Evolutionary conservation across 2,113 vertebrate genomes (phyloP), one percentile per base, ranked within the genome.

Genomic region (Cebus imitator): DNA sequence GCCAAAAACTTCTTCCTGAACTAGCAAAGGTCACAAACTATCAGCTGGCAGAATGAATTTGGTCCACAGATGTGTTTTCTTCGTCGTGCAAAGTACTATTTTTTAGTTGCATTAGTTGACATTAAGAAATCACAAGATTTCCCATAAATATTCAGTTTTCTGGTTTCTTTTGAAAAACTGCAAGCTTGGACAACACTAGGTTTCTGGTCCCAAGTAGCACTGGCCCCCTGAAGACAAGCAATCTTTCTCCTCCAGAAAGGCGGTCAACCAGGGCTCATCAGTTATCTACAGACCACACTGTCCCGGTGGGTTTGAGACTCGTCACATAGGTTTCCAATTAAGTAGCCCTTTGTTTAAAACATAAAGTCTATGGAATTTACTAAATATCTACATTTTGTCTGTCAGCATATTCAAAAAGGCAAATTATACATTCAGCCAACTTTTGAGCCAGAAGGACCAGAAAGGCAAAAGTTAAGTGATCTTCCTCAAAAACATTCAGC

Each of bases 91-190:
- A 96, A 94, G 35, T 64, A 83, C 50, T 58, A 16, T 58, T 94
- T 78, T 90, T 52, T 40, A 76, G n/a, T 57, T 90, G 30, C 4
- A 35, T 92, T 88, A 48, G 23, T 48, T 96, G 78, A 94, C 35
- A 87, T 83, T 79, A 73, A 27, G 83, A 89, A 96, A 93, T 82
- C 23, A 43, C 35, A 95, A 82, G 27, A 88, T 81, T 91, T 93
- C 50, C 81, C 13, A 35, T 27, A 82, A 95, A 52, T 87, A 85
- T 14, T 43, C 40, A 66, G 32, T 72, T 90, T 48, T 88, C 66
- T 80, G 55, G 32, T 70, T 93, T 87, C 66, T 91, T 58, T 95
- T 90, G 45, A 91, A 35, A 96, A 89, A 78, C 4, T 91, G 2
- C 30, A 55, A 97, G 80, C 11, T 18, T 72, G 23, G 27, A 50